Base-by-base conservation (phyloP, 2,888 invertebrate species). In the Dynastes hyllus region DNA sequence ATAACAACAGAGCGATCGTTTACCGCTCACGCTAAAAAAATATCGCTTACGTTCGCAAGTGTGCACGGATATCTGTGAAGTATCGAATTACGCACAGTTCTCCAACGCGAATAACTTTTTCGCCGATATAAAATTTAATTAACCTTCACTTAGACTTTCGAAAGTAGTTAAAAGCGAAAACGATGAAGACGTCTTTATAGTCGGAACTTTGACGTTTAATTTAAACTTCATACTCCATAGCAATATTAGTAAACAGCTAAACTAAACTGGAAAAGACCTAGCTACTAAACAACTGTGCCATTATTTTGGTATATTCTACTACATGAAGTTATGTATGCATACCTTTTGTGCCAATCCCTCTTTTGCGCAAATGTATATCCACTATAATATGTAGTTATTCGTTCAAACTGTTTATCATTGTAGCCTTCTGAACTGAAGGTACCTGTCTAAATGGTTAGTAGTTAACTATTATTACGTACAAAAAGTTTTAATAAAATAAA, bases 151-250 rank as follows among this genome's bases (percentile, higher is more conserved):
- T 45, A 40, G 11, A 75, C 13, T 50, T 75, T 50, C 73, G 45
- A 75, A 75, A 75, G 29, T 32, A 8, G 51, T 51, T 58, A 51
- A 32, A 70, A 58, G 76, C 67, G 29, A 69, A 61, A 69, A 61
- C 77, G 58, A 77, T 77, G 69, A 37, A 77, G 77, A 77, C 69
- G 77, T 77, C 77, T 77, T 51, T 67, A 77, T 77, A 50, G 53
- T 32, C 55, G 13, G 27, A 75, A 75, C 61, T 75, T 77, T 55
- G 22, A 45, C 53, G 40, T 45, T 69, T 37, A 55, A 66, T 76
- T 66, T 77, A 77, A 77, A 69, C 16, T 77, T 77, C n/a, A 22
- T 13, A 13, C 9, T 45, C 45, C 11, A 45, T 45, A 45, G 11
- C 45, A 45, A 45, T 45, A 45, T 45, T 45, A 45, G 45, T 45